phyloP scores from a whole-genome alignment of 2,113 vertebrate species.

The Dasypus novemcinctus region DNA sequence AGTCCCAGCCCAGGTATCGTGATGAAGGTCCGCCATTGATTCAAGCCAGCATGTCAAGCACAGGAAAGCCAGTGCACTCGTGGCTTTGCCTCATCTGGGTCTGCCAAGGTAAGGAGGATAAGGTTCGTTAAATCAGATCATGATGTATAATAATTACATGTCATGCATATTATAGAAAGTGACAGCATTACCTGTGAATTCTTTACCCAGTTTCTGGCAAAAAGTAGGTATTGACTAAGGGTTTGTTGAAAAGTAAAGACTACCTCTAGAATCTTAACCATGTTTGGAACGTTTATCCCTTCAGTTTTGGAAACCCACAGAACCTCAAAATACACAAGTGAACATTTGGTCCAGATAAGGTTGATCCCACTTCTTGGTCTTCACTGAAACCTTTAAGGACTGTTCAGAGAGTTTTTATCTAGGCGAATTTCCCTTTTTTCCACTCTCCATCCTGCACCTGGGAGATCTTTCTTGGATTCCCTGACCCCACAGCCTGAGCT shows the following conservation, averaged over 20 bases:
- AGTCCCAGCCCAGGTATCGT: not conserved
- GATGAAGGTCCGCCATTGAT: accelerated
- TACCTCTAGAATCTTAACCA: not conserved
- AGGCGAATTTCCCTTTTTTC: not conserved
- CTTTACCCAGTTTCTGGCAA: not conserved
- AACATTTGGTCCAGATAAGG: not conserved
- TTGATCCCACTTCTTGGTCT: not conserved
- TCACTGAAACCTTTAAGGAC: not conserved
- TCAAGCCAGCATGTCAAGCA: not conserved
- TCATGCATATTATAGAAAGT: not conserved
- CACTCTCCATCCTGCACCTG: not conserved
- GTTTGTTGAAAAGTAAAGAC: not conserved
- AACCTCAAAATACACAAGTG: not conserved
- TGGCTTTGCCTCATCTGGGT: not conserved
- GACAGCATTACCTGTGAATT: not conserved
- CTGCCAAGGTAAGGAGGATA: not conserved
- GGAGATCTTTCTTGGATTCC: not conserved
- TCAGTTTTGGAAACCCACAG: not conserved
- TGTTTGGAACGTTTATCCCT: not conserved
- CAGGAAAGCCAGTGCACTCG: not conserved
- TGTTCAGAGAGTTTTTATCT: not conserved
- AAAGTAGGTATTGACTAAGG: not conserved
- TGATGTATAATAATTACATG: not conserved
- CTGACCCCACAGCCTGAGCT: not conserved
- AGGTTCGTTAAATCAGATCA: not conserved